Base-by-base conservation (phyloP, 2,888 invertebrate genomes). In the Ectemnius lituratus region DNA sequence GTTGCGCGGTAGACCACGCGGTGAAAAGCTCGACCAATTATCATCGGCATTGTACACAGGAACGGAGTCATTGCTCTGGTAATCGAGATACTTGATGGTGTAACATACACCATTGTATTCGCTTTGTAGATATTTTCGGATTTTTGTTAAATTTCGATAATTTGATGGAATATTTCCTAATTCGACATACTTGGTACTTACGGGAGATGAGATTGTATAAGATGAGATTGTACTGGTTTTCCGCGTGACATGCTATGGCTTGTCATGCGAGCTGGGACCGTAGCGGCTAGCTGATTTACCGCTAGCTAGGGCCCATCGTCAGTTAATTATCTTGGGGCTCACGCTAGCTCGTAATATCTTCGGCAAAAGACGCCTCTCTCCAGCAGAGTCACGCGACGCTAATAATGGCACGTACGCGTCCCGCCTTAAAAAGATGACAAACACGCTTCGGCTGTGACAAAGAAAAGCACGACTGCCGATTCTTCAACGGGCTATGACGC, bases 291-390 rank as follows among this genome's bases (percentile, higher is more conserved):
- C 56, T 47, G 64, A 49, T 56, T 56, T 64, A 16, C 64, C 28
- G 23, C 23, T 16, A n/a, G 47, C 23, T 23, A 23, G 23, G 23
- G 13, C 20, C 16, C 20, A n/a, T 16, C 28, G 28, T 28, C 13
- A 23, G 75, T 56, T 79, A 76, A 80, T 79, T 80, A 76, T 66
- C 65, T 18, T 6, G 8, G 61, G 16, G 47, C 70, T 60, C 65
- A 57, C 66, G 64, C 20, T 47, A 58, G 47, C 63, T 37, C 65
- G 56, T 65, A 62, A 70, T 75, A 75, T 47, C n/a, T 27, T 14
- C 16, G 11, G n/a, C 37, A 37, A 60, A 49, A 49, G 58, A 70
- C 56, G 65, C 23, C 20, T 18, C 63, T 58, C 47, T 20, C 11
- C 59, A 23, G 23, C 3, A 61, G 57, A 37, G 70, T 75, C 75